Evolutionary conservation across 92 coral and sea anemone species (phyloP).

Genomic region (Siderastrea radians): DNA sequence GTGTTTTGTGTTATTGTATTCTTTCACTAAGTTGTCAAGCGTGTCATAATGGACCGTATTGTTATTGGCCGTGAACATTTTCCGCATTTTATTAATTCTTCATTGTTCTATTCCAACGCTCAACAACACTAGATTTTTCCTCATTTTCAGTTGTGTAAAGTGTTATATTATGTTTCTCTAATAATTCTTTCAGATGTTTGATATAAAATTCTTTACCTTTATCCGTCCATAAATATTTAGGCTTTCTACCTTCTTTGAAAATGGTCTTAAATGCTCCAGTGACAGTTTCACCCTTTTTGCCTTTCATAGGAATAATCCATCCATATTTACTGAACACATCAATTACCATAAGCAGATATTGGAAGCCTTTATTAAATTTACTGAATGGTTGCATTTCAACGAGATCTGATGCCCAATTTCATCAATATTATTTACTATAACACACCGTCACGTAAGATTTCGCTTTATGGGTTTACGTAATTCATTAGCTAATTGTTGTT

Average conservation of each 20-base stretch:
- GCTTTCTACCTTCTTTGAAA: background rate
- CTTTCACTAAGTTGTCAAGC: conserved; percentile 7
- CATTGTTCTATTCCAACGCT: conserved; percentile 31
- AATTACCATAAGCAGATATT: conserved; percentile 40
- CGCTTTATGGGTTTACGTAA: background rate
- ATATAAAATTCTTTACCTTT: conserved; percentile 37
- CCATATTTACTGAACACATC: too few relatives aligned
- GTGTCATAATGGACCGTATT: conserved; percentile 2
- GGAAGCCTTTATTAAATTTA: conserved; percentile 19
- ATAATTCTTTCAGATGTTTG: conserved; percentile 19
- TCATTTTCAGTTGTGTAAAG: conserved; percentile 24
- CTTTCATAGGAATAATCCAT: background rate
- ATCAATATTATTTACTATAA: conserved; percentile 17
- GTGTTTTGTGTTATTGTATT: conserved; percentile 32
- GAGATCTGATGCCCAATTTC: conserved; percentile 19
- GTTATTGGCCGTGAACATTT: conserved; percentile 18
- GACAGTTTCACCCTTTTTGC: conserved; percentile 6
- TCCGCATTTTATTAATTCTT: conserved; percentile 40
- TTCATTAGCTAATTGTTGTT: background rate
- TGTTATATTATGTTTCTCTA: conserved; percentile 5
- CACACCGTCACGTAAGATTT: background rate
- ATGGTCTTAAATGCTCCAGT: background rate
- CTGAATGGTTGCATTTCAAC: too few relatives aligned
- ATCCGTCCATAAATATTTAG: conserved; percentile 18
- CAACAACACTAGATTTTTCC: conserved; percentile 14